Evolutionary conservation across 2,113 vertebrate genomes (phyloP), one percentile per base, ranked within the genome.

Genomic region (Bufo bufo): DNA sequence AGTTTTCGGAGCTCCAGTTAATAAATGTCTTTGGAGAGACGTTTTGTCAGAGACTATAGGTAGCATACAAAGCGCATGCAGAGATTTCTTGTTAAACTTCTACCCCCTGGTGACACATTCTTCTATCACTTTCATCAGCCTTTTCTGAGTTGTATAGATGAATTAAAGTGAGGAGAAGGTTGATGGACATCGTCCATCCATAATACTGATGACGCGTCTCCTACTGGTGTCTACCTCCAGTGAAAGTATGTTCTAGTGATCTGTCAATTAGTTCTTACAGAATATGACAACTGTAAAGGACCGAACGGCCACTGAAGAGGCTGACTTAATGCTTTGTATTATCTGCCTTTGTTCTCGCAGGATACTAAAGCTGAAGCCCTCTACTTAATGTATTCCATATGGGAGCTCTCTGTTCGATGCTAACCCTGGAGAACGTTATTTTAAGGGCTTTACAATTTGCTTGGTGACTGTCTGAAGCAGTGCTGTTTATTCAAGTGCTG

Each of bases 261-360:
- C 75, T 65, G 49, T 66, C 59, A 63, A 79, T 86, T 86, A 79
- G 59, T 80, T 43, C 59, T 66, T 66, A 86, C 16, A 69, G 47
- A 86, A 79, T 63, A 86, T 65, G 77, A 86, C 75, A 69, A n/a
- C 85, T 79, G 79, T 69, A 79, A 23, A 79, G 77, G 75, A 78
- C 65, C 23, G 50, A 43, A 20, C 19, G 43, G 54, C 58, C 74
- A 50, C 85, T 43, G 59, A 77, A 86, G 43, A 77, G 71, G 59
- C 59, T 69, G 58, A 33, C 12, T 77, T 80, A 50, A 69, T 56
- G 85, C 74, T 79, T 86, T 79, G 49, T 65, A 58, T 79, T 80
- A 80, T 86, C 85, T 86, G 20, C 3, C 75, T 86, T 86, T 86
- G 85, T 86, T 86, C 85, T 86, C 50, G 19, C 49, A 61, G 45